Percentiles rank a stretch among this genome's conserved stretches.
Conservation (phyloP, 2,888 invertebrate species). For the Apamea sordens region DNA sequence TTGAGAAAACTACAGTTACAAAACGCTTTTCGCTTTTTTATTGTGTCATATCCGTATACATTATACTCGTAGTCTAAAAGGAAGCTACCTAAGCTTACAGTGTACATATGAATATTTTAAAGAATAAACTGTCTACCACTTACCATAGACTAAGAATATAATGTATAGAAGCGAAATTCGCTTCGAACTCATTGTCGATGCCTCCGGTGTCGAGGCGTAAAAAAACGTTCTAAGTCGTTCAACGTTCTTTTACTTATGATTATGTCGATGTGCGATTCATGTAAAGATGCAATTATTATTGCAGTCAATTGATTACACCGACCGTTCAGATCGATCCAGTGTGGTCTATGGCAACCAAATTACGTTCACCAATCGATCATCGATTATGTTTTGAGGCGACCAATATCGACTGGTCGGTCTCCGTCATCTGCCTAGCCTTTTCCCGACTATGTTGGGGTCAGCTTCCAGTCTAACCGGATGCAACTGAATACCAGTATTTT, state of each 20-base stretch:
- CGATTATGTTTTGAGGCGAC: no score
- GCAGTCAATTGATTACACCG: not conserved
- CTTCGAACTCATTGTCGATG: not conserved
- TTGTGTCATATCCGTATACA: not conserved
- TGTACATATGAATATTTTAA: slow-evolving; percentile 39
- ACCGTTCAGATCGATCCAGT: not conserved
- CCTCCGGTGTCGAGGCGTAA: no score
- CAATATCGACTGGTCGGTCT: no score
- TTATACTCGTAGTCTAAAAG: not conserved
- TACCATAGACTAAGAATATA: slow-evolving; percentile 6
- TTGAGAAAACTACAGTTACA: not conserved
- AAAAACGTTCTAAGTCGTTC: no score
- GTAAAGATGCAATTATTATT: not conserved
- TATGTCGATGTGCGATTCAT: not conserved
- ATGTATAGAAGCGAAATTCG: not conserved
- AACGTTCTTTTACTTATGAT: not conserved
- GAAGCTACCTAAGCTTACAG: not conserved
- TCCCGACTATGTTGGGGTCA: no score
- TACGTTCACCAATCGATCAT: not conserved
- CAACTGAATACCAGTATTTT: no score
- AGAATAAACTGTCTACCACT: slow-evolving; percentile 5
- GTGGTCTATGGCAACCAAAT: not conserved
- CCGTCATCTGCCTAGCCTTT: no score
- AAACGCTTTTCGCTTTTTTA: not conserved
- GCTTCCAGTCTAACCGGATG: no score